phyloP scores from a whole-genome alignment of 2,113 vertebrate genomes.

The Trogon surrucura region DNA sequence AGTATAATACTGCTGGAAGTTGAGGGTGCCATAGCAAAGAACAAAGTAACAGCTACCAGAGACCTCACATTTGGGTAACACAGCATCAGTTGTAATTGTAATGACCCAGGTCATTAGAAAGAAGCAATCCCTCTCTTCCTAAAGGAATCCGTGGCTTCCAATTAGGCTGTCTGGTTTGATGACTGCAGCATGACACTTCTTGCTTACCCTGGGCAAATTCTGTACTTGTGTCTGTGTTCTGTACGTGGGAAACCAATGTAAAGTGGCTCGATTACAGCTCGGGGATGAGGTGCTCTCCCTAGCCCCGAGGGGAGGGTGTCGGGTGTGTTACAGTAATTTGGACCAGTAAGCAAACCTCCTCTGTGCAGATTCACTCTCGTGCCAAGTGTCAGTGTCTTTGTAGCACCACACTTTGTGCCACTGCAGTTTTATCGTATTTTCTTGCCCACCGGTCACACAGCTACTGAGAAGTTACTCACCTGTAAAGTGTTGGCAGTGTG shows the following conservation, averaged over 20 bases:
- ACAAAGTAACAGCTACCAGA: neutral
- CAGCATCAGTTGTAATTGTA: neutral
- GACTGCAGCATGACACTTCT: neutral
- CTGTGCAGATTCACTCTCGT: no score
- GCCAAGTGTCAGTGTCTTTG: rapidly evolving
- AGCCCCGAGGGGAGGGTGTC: no score
- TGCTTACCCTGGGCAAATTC: neutral
- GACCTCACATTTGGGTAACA: neutral
- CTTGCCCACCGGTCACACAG: neutral
- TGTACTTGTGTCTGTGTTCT: neutral
- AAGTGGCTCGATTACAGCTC: neutral
- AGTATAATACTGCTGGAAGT: neutral
- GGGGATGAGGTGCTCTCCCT: neutral
- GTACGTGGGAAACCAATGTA: neutral
- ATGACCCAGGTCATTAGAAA: neutral
- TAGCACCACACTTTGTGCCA: neutral
- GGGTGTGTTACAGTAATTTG: neutral
- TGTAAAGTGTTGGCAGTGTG: neutral
- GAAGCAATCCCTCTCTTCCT: neutral
- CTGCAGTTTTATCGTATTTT: neutral
- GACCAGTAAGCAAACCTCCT: neutral
- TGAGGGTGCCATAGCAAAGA: neutral
- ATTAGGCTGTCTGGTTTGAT: neutral
- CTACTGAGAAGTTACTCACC: neutral
- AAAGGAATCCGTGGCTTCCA: neutral